Evolutionary conservation across 2,113 vertebrate species (phyloP).

Genomic region (Sturnus vulgaris): DNA sequence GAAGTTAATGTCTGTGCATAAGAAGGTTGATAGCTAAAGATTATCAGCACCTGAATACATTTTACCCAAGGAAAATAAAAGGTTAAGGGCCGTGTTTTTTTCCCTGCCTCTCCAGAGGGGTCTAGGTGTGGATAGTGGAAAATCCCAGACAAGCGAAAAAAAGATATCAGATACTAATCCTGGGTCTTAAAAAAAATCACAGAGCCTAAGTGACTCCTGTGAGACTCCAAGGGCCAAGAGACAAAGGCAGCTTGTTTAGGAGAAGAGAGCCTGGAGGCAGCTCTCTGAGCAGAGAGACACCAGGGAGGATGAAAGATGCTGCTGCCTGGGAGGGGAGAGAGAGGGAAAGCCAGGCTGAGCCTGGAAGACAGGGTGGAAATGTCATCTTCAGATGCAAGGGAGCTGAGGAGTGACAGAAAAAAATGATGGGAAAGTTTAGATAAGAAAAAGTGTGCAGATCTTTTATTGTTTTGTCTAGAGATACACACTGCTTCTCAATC

Average conservation of each 20-base stretch:
- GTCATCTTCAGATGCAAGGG: background rate
- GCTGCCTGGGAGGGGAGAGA: background rate
- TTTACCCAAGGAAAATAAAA: background rate
- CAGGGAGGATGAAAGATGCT: constrained; percentile 17
- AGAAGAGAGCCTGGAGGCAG: constrained; percentile 32
- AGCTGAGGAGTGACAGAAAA: background rate
- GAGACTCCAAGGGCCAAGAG: constrained; percentile 4
- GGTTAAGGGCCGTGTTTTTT: background rate
- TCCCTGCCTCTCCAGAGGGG: background rate
- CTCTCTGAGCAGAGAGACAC: constrained; percentile 16
- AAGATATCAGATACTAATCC: constrained; percentile 17
- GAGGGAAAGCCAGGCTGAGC: background rate
- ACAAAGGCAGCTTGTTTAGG: constrained; percentile 47
- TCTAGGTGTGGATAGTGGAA: background rate
- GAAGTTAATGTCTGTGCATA: background rate
- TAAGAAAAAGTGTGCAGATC: background rate
- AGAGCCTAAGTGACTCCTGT: constrained; percentile 10
- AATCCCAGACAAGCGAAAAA: constrained; percentile 13
- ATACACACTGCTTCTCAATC: background rate
- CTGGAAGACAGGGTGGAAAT: constrained; percentile 12
- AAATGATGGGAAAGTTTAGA: background rate
- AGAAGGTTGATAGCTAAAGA: background rate
- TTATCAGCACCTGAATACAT: background rate
- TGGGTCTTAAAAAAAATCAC: background rate
- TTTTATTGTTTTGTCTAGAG: background rate